phyloP scores from a whole-genome alignment of 2,797 vertebrate species.

The Dromococcyx pavoninus region DNA sequence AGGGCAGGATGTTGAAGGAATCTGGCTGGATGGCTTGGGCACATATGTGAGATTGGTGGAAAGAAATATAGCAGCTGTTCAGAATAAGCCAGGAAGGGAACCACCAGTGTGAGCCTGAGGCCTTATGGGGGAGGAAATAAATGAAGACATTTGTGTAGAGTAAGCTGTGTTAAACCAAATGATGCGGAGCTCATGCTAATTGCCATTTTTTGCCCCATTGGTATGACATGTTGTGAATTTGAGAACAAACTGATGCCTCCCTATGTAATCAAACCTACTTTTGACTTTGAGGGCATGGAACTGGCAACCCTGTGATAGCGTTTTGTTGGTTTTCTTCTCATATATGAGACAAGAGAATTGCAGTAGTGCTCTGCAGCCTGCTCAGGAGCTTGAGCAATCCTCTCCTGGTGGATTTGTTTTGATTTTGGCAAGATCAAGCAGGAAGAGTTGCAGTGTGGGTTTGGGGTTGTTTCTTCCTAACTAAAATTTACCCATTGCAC shows the following conservation, averaged over 20 bases:
- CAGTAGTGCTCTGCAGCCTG: background rate
- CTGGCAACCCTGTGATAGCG: background rate
- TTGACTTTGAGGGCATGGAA: background rate
- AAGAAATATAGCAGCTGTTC: constrained; percentile 9
- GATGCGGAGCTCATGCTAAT: background rate
- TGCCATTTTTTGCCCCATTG: background rate
- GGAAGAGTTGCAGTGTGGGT: rapidly evolving
- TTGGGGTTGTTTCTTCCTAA: background rate
- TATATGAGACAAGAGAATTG: background rate
- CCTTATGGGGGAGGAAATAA: background rate
- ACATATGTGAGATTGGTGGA: background rate
- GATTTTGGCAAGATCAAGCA: background rate
- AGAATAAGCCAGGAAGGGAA: background rate
- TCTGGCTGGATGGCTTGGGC: rapidly evolving
- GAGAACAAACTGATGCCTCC: background rate
- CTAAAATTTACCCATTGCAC: background rate
- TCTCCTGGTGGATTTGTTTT: background rate
- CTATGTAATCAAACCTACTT: background rate
- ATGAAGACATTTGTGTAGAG: constrained; percentile 11
- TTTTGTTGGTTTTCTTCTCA: background rate
- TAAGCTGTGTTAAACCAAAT: constrained; percentile 24
- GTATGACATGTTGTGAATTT: background rate
- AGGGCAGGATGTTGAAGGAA: background rate
- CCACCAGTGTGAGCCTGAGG: background rate
- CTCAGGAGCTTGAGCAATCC: background rate